Percentiles rank a stretch among this genome's conserved stretches.
Conservation (phyloP, 2,888 invertebrate genomes). For the Amphimallon solstitiale region DNA sequence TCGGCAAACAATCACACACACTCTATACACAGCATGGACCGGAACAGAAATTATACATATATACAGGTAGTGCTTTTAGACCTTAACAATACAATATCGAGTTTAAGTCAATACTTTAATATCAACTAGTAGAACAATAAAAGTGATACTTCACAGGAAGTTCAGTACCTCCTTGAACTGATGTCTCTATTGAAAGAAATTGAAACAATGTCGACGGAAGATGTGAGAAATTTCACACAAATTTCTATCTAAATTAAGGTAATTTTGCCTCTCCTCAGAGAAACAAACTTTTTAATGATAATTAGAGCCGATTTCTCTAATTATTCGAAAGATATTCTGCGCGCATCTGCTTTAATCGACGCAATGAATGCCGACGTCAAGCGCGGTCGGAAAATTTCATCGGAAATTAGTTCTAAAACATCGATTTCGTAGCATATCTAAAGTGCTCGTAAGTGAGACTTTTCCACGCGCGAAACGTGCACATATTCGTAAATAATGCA, state of each 20-base stretch:
- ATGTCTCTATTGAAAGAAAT: not conserved
- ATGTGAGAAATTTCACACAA: not conserved
- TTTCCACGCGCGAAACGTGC: not conserved
- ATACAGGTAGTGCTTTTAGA: no score
- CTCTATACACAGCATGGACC: no score
- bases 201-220: not conserved
- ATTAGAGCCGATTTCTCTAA: slow-evolving; percentile 25
- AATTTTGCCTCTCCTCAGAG: slow-evolving; percentile 21
- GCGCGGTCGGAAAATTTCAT: slow-evolving; percentile 12
- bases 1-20: no score
- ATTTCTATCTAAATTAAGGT: slow-evolving; percentile 27
- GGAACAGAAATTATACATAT: no score
- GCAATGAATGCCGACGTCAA: slow-evolving; percentile 21
- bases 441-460: slow-evolving; percentile 3
- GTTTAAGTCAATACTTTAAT: no score
- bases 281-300: slow-evolving; percentile 29
- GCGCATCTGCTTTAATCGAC: slow-evolving; percentile 27
- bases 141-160: no score
- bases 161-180: no score
- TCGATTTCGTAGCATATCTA: slow-evolving; percentile 1
- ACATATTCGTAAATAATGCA: not conserved
- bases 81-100: no score
- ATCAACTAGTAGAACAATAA: no score
- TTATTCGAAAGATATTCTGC: slow-evolving; percentile 26
- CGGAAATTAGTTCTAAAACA: slow-evolving; percentile 23